Percentiles rank a stretch among this genome's conserved stretches.
Evolutionary conservation across 1,140 invertebrate genomes (phyloP).

Genomic region (Lethrus apterus): DNA sequence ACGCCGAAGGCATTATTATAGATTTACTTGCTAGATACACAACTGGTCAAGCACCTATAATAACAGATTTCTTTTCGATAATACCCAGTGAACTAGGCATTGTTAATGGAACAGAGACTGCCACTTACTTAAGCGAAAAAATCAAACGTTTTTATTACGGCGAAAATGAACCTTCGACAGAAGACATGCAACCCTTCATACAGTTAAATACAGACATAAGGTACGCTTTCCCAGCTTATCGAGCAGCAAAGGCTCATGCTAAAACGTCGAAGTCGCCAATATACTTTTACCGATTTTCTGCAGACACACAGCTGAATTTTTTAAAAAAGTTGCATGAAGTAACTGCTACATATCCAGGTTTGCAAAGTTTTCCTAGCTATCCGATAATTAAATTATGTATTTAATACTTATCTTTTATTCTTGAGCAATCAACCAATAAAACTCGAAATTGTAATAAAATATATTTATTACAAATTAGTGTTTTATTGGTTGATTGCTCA

Average conservation of each 20-base stretch:
- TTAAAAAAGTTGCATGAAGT: slow-evolving; percentile 18
- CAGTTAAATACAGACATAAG: not conserved
- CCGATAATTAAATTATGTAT: no score
- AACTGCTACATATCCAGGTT: not conserved
- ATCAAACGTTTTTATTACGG: slow-evolving; percentile 48
- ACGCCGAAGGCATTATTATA: slow-evolving; percentile 23
- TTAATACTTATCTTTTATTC: no score
- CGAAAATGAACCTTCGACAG: slow-evolving; percentile 40
- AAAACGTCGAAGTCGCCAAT: slow-evolving; percentile 18
- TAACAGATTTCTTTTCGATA: slow-evolving; percentile 15
- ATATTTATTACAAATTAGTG: no score
- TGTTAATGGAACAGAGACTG: slow-evolving; percentile 39
- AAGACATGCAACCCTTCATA: slow-evolving; percentile 19
- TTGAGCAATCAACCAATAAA: no score
- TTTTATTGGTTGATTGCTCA: no score
- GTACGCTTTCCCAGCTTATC: slow-evolving; percentile 5
- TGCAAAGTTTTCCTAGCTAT: no score
- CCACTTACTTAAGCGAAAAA: slow-evolving; percentile 40
- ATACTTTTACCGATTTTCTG: slow-evolving; percentile 25
- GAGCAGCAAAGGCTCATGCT: slow-evolving; percentile 14
- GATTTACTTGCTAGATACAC: not conserved
- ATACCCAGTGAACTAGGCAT: slow-evolving; percentile 43
- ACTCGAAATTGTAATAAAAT: no score
- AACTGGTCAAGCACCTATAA: slow-evolving; percentile 16
- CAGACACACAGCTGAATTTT: slow-evolving; percentile 23